Percentiles rank a stretch among this genome's conserved stretches.
These are phyloP conservation scores for Drosophila tsacasi DNA, from an alignment of 1,140 invertebrate genomes.

Conservation along the genomic window DNA sequence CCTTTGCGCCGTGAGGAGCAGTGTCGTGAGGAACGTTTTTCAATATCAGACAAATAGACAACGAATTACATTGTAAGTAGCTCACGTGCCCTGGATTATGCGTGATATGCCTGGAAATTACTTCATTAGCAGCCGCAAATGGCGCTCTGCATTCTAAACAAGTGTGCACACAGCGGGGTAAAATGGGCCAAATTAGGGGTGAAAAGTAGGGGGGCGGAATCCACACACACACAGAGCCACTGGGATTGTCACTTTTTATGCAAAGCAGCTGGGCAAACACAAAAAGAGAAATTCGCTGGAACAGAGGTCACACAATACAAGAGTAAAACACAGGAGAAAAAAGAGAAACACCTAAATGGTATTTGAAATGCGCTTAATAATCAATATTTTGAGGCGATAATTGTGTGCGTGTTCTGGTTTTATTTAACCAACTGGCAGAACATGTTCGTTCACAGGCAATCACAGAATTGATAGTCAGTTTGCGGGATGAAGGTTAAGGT, in stretches of 20 bases:
- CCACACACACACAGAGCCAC: conserved; percentile 17
- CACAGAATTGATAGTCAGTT: conserved; percentile 5
- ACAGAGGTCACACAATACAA: conserved; percentile 37
- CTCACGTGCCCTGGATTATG: conserved; percentile 82
- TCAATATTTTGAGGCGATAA: conserved; percentile 80
- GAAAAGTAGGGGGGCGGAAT: conserved; percentile 17
- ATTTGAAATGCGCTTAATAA: conserved; percentile 77
- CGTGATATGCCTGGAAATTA: conserved; percentile 83
- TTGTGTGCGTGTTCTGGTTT: conserved; percentile 71
- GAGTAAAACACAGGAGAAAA: conserved; percentile 4
- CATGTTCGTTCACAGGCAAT: conserved; percentile 23
- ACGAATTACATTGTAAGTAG: conserved; percentile 84
- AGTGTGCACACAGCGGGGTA: conserved; percentile 36
- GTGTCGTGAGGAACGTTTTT: conserved; percentile 61
- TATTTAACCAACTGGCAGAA: conserved; percentile 28
- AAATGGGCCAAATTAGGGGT: conserved; percentile 18
- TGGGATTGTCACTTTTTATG: conserved; percentile 74
- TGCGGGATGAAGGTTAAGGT: conserved; percentile 1
- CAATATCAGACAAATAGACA: conserved; percentile 84
- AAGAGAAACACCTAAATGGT: conserved; percentile 62
- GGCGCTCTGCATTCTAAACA: conserved; percentile 75
- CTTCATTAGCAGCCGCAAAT: conserved; percentile 82
- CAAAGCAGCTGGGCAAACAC: conserved; percentile 60
- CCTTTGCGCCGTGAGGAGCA: conserved; percentile 20
- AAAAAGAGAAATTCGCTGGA: conserved; percentile 37